A percentile compares a stretch with the other conserved stretches of the same genome.
Evolutionary conservation across 2,797 vertebrate genomes (phyloP).

Genomic region (Knipowitschia caucasica): DNA sequence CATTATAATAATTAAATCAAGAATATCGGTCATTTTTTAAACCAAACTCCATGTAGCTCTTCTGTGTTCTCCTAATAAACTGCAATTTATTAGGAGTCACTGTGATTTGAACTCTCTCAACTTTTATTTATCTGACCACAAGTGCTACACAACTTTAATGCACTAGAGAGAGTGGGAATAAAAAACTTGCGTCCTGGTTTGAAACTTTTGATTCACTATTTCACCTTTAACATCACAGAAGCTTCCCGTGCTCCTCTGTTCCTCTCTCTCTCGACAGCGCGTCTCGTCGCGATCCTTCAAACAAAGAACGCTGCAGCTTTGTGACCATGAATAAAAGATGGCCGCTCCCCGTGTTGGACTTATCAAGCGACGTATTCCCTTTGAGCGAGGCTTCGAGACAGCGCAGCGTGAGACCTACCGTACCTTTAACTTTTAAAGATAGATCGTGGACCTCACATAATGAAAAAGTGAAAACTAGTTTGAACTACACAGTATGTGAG

Average conservation of each 20-base stretch:
- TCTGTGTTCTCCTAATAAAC: too few species aligned
- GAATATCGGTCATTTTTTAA: too few species aligned
- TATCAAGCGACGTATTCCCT: constrained; percentile 75
- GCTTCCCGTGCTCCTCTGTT: background rate
- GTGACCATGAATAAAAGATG: constrained; percentile 80
- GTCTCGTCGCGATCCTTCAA: constrained; percentile 73
- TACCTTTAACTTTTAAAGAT: constrained; percentile 41
- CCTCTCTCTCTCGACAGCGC: constrained; percentile 60
- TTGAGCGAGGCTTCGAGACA: constrained; percentile 61
- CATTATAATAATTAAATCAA: too few species aligned
- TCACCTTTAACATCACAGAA: background rate
- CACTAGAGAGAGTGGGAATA: too few species aligned
- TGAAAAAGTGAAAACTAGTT: too few species aligned
- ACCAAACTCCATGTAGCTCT: too few species aligned
- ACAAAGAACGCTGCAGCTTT: constrained; percentile 77
- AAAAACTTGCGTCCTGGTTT: background rate
- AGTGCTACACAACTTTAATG: too few species aligned
- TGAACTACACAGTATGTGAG: background rate
- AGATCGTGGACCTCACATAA: too few species aligned
- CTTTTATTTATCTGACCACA: too few species aligned
- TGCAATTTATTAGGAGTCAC: too few species aligned
- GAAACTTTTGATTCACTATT: background rate
- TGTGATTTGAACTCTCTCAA: too few species aligned
- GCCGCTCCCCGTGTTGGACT: constrained; percentile 73
- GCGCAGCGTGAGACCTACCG: constrained; percentile 50